phyloP scores from a whole-genome alignment of 2,888 invertebrate genomes.

The Hirtodrosophila duncani region DNA sequence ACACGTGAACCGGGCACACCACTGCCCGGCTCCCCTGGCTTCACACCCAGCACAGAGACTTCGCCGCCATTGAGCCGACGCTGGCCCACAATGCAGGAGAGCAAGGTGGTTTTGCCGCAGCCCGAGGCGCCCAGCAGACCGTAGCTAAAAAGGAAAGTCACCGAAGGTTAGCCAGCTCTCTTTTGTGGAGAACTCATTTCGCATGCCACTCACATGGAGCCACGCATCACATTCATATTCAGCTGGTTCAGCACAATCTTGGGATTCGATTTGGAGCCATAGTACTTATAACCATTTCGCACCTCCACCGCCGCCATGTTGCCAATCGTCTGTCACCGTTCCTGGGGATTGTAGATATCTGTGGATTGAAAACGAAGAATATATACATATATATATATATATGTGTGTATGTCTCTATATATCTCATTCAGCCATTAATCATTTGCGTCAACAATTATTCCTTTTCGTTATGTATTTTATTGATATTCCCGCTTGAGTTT shows the following conservation, averaged over 20 bases:
- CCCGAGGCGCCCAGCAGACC: conserved; percentile 93
- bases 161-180: neutral
- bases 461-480: conserved; percentile 66
- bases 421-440: conserved; percentile 34
- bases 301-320: conserved; percentile 83
- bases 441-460: conserved; percentile 60
- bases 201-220: conserved; percentile 85
- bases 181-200: conserved; percentile 21
- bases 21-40: conserved; percentile 83
- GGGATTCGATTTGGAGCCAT: conserved; percentile 80
- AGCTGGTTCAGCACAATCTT: conserved; percentile 84
- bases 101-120: conserved; percentile 92
- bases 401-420: neutral
- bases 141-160: conserved; percentile 80
- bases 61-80: conserved; percentile 85
- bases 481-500: conserved; percentile 51
- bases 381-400: conserved; percentile 17
- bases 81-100: conserved; percentile 90
- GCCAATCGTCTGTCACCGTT: no score
- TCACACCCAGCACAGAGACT: conserved; percentile 86
- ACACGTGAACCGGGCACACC: conserved; percentile 86
- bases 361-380: conserved; percentile 19
- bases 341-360: conserved; percentile 4
- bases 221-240: conserved; percentile 86
- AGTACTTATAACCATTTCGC: conserved; percentile 84